Evolutionary conservation across 2,888 invertebrate species (phyloP).

Genomic region (Cataglyphis livida): DNA sequence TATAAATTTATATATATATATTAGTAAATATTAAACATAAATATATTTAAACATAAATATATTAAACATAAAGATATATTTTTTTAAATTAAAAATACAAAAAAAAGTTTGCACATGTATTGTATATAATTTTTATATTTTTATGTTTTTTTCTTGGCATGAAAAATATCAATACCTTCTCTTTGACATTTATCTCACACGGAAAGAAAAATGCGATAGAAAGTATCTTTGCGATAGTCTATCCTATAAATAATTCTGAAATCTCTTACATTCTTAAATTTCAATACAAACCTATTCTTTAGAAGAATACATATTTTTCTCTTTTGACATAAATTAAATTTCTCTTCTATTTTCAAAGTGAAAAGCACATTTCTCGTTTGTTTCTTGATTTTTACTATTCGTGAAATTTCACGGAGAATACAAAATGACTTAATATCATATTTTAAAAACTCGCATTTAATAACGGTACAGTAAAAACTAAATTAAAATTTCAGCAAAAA

Average conservation of each 20-base stretch:
- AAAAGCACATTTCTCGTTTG: slow-evolving; percentile 5
- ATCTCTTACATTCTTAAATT: slow-evolving; percentile 42
- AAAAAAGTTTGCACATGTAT: background rate
- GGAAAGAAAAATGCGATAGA: slow-evolving; percentile 1
- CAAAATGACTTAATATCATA: slow-evolving; percentile 11
- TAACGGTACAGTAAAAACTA: background rate
- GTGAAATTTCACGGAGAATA: background rate
- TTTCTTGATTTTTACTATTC: background rate
- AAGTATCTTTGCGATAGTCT: background rate
- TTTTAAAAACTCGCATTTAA: background rate
- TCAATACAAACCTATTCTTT: slow-evolving; percentile 30
- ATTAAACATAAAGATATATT: background rate
- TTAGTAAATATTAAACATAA: no score
- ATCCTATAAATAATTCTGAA: slow-evolving; percentile 16
- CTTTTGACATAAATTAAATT: slow-evolving; percentile 32
- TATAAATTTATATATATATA: no score
- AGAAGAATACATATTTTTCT: slow-evolving; percentile 10
- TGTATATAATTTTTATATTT: background rate
- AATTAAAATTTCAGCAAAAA: background rate
- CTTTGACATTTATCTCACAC: background rate
- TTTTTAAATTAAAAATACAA: background rate
- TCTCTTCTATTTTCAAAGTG: background rate
- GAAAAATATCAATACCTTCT: background rate
- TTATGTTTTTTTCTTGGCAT: background rate
- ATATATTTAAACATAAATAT: no score